Percentiles rank a stretch among this genome's conserved stretches.
phyloP scores from a whole-genome alignment of 2,113 vertebrate species.

The Plectropomus leopardus region DNA sequence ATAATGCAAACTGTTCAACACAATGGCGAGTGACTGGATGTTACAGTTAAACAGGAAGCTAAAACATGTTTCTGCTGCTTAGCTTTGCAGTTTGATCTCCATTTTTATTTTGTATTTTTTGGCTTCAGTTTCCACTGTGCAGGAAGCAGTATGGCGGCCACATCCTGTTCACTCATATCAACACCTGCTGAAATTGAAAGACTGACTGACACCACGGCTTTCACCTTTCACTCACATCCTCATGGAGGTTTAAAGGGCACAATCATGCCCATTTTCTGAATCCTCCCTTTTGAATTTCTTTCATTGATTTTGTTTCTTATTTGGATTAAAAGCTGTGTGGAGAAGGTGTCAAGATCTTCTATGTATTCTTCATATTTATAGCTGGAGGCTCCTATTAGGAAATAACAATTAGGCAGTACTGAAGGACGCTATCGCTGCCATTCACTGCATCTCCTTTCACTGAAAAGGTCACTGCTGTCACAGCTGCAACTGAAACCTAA shows the following conservation, averaged over 20 bases:
- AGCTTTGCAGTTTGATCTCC: too few relatives aligned
- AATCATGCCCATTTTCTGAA: background rate
- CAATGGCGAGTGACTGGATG: too few relatives aligned
- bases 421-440: conserved; percentile 23
- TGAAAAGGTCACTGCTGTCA: conserved; percentile 65
- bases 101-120: too few relatives aligned
- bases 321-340: background rate
- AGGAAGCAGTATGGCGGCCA: too few relatives aligned
- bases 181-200: background rate
- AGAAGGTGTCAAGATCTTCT: background rate
- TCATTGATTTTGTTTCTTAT: background rate
- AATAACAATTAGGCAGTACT: conserved; percentile 44
- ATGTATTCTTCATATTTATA: conserved; percentile 16
- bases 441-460: conserved; percentile 38
- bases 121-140: too few relatives aligned
- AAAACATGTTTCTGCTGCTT: too few relatives aligned
- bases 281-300: background rate
- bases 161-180: background rate
- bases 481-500: conserved; percentile 56
- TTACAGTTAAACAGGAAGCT: too few relatives aligned
- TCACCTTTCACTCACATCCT: background rate
- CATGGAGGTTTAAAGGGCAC: background rate
- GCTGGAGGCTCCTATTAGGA: background rate
- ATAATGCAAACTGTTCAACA: too few relatives aligned
- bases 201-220: background rate